Conservation (phyloP, 30 jellyfish, hydroid and myxozoan species). For the Chironex yamaguchii region DNA sequence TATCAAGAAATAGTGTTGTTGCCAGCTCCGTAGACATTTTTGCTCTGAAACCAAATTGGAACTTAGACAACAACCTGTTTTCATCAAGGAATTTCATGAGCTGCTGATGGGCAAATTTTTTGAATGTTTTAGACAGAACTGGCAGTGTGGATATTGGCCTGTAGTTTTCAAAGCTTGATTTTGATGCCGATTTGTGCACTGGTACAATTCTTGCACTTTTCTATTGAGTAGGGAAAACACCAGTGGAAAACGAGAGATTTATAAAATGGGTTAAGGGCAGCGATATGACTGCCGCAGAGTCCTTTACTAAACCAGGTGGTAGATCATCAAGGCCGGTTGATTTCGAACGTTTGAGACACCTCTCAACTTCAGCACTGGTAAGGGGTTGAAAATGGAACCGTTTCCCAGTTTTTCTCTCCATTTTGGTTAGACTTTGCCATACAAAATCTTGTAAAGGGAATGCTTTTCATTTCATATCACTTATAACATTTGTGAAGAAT, state of each 20-base stretch:
- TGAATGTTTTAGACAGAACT: constrained; percentile 35
- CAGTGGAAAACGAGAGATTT: constrained; percentile 61
- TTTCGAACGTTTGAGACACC: constrained; percentile 42
- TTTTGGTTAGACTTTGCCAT: constrained; percentile 44
- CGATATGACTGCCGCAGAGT: constrained; percentile 66
- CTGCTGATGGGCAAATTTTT: constrained; percentile 70
- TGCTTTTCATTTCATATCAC: constrained; percentile 56
- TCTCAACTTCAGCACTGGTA: constrained; percentile 49
- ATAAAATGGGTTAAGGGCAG: constrained; percentile 57
- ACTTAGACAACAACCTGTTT: constrained; percentile 60
- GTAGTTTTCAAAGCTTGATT: constrained; percentile 62
- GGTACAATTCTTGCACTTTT: constrained; percentile 71
- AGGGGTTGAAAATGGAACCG: constrained; percentile 49
- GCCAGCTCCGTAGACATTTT: constrained; percentile 75
- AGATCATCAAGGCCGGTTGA: constrained; percentile 68
- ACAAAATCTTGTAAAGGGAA: constrained; percentile 22
- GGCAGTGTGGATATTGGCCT: constrained; percentile 82
- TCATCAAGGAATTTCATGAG: constrained; percentile 73
- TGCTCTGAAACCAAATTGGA: constrained; percentile 70
- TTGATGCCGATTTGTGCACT: constrained; percentile 68
- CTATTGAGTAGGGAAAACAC: constrained; percentile 60
- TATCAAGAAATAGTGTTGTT: constrained; percentile 70
- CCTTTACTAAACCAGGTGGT: constrained; percentile 76
- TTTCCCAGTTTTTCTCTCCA: constrained; percentile 14
- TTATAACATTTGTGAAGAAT: constrained; percentile 38